phyloP scores from a whole-genome alignment of 2,797 vertebrate species.

The Eulemur rubriventer region DNA sequence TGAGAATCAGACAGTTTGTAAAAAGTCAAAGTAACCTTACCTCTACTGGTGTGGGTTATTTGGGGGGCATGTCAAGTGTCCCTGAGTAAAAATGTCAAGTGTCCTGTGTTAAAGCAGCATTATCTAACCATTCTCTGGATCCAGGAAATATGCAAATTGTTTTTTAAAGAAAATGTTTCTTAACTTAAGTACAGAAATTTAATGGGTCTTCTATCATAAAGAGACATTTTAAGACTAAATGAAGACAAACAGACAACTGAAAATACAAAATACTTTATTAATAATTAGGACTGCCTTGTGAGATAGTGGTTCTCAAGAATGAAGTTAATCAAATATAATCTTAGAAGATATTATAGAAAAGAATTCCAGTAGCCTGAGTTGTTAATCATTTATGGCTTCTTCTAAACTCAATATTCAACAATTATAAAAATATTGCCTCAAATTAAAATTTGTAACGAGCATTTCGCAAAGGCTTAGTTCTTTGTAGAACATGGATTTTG shows the following conservation, averaged over 20 bases:
- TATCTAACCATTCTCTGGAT: not conserved
- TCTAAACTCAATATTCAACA: not conserved
- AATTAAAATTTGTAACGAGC: not conserved
- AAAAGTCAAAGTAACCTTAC: not conserved
- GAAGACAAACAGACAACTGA: not conserved
- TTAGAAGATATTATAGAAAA: not conserved
- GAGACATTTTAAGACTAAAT: not conserved
- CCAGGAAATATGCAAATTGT: not conserved
- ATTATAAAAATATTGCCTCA: not conserved
- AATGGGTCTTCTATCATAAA: not conserved
- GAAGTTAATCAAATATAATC: not conserved
- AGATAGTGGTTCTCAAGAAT: not conserved
- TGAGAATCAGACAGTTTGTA: not conserved
- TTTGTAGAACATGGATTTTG: not conserved
- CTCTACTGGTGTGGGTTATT: not conserved
- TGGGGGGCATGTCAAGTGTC: not conserved
- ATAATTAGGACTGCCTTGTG: not conserved
- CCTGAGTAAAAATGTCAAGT: not conserved
- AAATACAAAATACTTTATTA: slow-evolving; percentile 1
- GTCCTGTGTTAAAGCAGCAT: not conserved
- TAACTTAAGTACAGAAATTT: not conserved
- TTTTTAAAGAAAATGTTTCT: not conserved
- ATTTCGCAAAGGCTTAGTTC: not conserved
- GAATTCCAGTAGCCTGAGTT: not conserved
- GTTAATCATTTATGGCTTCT: not conserved